Conservation (phyloP, 2,888 invertebrate genomes). For the Aleiodes alternator region DNA sequence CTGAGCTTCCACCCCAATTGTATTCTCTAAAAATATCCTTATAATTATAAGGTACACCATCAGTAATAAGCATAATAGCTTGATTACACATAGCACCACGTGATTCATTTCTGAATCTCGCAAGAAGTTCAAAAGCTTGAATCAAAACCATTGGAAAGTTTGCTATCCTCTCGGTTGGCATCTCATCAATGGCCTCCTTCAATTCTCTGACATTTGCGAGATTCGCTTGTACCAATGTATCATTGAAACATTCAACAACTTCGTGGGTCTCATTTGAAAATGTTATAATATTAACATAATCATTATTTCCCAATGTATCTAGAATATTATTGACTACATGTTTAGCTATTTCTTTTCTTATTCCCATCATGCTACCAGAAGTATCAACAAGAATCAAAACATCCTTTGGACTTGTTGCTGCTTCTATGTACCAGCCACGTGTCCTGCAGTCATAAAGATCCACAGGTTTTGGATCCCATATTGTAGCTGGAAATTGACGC, state of each 20-base stretch:
- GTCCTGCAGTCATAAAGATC: conserved; percentile 97
- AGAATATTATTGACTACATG: conserved; percentile 92
- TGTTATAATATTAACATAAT: conserved; percentile 97
- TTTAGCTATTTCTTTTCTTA: conserved; percentile 91
- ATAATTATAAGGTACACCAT: conserved; percentile 96
- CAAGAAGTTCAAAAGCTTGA: conserved; percentile 91
- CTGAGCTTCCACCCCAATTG: conserved; percentile 87
- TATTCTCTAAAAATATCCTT: conserved; percentile 93
- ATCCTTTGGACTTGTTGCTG: conserved; percentile 98
- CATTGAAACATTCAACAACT: conserved; percentile 90
- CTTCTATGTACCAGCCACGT: conserved; percentile 97
- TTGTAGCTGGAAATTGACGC: conserved; percentile 95
- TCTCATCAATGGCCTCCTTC: conserved; percentile 86
- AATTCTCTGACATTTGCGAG: conserved; percentile 89
- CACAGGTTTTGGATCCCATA: conserved; percentile 87
- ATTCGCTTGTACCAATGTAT: conserved; percentile 93
- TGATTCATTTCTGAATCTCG: conserved; percentile 79
- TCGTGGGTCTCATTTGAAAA: conserved; percentile 90
- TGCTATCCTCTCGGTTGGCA: conserved; percentile 92
- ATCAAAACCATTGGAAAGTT: conserved; percentile 94
- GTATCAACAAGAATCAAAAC: conserved; percentile 90
- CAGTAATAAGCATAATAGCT: conserved; percentile 99
- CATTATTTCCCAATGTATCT: conserved; percentile 97
- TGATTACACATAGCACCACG: conserved; percentile 87
- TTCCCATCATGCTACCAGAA: conserved; percentile 94